Evolutionary conservation across 2,888 invertebrate genomes (phyloP).

Genomic region (Drosophila mayaguana): DNA sequence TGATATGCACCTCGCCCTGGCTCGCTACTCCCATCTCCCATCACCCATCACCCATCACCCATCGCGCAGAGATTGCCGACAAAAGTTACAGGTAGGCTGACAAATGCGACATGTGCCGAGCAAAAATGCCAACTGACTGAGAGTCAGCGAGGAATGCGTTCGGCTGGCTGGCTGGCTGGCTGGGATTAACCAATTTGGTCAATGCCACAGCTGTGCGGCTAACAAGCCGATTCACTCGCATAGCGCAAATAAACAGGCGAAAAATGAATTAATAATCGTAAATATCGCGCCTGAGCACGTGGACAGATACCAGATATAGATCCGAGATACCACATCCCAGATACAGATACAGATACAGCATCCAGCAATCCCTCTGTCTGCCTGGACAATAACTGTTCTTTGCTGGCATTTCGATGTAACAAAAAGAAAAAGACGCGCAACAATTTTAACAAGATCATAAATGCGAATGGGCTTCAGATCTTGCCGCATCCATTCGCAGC

Average conservation of each 20-base stretch:
- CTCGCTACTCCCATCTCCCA: background rate
- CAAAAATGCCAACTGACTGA: slow-evolving; percentile 13
- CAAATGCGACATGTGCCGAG: slow-evolving; percentile 71
- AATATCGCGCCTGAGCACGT: slow-evolving; percentile 78
- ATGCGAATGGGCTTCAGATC: slow-evolving; percentile 65
- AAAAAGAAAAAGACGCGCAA: slow-evolving; percentile 57
- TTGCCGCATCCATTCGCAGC: slow-evolving; percentile 55
- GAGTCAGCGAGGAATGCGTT: slow-evolving; percentile 34
- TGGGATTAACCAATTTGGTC: slow-evolving; percentile 69
- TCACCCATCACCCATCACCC: background rate
- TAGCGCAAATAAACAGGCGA: slow-evolving; percentile 68
- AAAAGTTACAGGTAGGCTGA: slow-evolving; percentile 73
- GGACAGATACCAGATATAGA: slow-evolving; percentile 26
- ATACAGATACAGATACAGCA: background rate
- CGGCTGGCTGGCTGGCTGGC: no score
- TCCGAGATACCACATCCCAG: background rate
- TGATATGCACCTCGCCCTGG: slow-evolving; percentile 69
- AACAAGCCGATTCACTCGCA: slow-evolving; percentile 60
- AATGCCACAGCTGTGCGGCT: slow-evolving; percentile 42
- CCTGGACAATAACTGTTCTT: slow-evolving; percentile 63
- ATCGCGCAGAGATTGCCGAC: slow-evolving; percentile 54
- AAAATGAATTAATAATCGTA: slow-evolving; percentile 83
- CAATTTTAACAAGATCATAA: slow-evolving; percentile 80
- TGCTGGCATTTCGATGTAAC: slow-evolving; percentile 36
- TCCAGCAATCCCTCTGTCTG: background rate